Evolutionary conservation across 2,888 invertebrate species (phyloP).

Genomic region (Julus scandinavius): DNA sequence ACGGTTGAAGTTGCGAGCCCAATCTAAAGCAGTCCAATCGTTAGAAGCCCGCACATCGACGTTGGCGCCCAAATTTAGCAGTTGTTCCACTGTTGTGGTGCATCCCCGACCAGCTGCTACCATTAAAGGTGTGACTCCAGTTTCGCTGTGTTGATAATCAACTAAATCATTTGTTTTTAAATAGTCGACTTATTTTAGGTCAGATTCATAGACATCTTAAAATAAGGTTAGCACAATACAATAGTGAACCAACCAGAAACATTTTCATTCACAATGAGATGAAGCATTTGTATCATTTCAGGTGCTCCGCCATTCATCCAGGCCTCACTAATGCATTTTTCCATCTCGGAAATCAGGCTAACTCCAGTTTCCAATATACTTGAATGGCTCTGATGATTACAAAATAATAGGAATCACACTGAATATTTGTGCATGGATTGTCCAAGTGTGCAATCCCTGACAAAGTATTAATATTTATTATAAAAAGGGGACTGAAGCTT

Average conservation of each 20-base stretch:
- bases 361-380: background rate
- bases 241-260: slow-evolving; percentile 69
- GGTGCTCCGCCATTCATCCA: slow-evolving; percentile 73
- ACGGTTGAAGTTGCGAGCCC: slow-evolving; percentile 75
- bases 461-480: too few relatives aligned
- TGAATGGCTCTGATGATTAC: background rate
- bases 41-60: slow-evolving; percentile 72
- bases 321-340: slow-evolving; percentile 74
- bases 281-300: slow-evolving; percentile 78
- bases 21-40: slow-evolving; percentile 78
- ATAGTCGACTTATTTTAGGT: background rate
- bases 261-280: slow-evolving; percentile 82
- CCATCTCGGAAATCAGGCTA: slow-evolving; percentile 72
- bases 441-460: too few relatives aligned
- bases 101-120: slow-evolving; percentile 80
- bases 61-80: slow-evolving; percentile 78
- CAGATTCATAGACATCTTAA: background rate
- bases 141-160: slow-evolving; percentile 74
- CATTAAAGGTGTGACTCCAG: slow-evolving; percentile 79
- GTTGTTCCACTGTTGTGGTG: slow-evolving; percentile 74
- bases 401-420: too few relatives aligned
- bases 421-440: too few relatives aligned
- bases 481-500: too few relatives aligned
- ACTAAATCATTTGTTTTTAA: slow-evolving; percentile 64
- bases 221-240: background rate